Conservation (phyloP, 2,888 invertebrate species). For the Epinotia bilunana region DNA sequence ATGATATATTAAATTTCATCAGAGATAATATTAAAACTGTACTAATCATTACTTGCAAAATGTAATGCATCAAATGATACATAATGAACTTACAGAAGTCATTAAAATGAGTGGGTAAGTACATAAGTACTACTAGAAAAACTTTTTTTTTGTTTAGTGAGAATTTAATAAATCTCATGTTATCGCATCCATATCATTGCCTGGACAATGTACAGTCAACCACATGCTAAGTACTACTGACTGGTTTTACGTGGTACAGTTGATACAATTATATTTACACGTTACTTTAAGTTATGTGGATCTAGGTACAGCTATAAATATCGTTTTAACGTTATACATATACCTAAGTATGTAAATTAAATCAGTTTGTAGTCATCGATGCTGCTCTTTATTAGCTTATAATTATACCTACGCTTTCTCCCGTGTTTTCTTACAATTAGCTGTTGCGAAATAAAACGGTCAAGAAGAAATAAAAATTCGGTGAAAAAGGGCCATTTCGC, state of each 20-base stretch:
- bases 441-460: background rate
- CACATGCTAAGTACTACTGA: conserved; percentile 22
- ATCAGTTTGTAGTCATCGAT: background rate
- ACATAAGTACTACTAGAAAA: background rate
- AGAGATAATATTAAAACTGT: no score
- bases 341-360: background rate
- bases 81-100: no score
- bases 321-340: conserved; percentile 1
- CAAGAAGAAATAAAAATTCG: background rate
- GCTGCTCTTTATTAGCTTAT: no score
- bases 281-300: conserved; percentile 7
- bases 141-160: background rate
- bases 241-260: conserved; percentile 19
- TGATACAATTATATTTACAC: conserved; percentile 32
- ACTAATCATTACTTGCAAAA: no score
- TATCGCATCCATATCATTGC: conserved; percentile 45
- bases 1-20: no score
- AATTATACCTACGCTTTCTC: no score
- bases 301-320: conserved; percentile 8
- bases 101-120: no score
- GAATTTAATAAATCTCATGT: conserved; percentile 38
- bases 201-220: conserved; percentile 11
- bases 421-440: no score
- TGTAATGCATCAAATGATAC: no score
- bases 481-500: no score